Base-by-base conservation (phyloP, 2,113 vertebrate species). In the Myiopsitta monachus region DNA sequence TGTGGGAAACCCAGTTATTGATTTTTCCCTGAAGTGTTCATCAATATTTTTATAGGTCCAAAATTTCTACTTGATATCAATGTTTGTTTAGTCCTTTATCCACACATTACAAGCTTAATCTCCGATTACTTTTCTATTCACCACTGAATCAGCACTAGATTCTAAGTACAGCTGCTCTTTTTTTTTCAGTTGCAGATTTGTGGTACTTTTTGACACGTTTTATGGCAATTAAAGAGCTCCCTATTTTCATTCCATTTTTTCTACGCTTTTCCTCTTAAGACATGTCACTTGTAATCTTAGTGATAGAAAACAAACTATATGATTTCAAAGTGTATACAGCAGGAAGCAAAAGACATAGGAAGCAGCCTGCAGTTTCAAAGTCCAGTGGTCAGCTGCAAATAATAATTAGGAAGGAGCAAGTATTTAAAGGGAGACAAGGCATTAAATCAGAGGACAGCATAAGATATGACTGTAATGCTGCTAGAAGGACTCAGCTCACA, bases 341-440 rank as follows among this genome's bases (percentile, higher is more conserved):
- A 83, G 51, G 64, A 74, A 83, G 47, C 39, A 61, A 80, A 83
- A 90, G 51, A 86, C 80, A 77, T 1, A 24, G 85, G 76, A 93
- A 95, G 39, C 30, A 55, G 63, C 83, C 83, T 94, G 77, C 55
- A 78, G 88, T 92, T 90, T 94, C 92, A 88, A 93, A 92, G 90
- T 96, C 88, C 95, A 90, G 52, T 24, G 36, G 64, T 78, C 59
- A 90, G 61, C 13, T 75, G 46, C 69, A 88, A 55, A 47, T 75
- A 80, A 59, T 59, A 90, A 78, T 80, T 75, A 33, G 4, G 57
- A 83, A 85, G n/a, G 43, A 77, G 18, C 22, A 80, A 91, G 31
- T 66, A 27, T 46, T 91, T 83, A 44, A 77, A 90, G 75, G 51
- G 39, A 81, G 43, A 75, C 68, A 24, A 78, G 68, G 51, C 73